Conservation (phyloP, 64 coral and sea anemone species). For the Dendrophyllia cribrosa region DNA sequence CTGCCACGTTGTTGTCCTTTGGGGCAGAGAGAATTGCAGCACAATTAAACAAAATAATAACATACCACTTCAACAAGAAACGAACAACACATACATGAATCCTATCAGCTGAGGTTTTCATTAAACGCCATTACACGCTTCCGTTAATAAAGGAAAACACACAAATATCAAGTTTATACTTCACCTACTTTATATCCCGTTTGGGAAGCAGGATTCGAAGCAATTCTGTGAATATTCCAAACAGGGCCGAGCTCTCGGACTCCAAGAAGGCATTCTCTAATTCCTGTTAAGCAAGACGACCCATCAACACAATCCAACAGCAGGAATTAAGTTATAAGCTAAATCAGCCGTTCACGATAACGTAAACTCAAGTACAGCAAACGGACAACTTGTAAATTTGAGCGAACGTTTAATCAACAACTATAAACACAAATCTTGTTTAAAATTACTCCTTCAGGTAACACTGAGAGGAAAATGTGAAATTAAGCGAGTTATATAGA, state of each 20-base stretch:
- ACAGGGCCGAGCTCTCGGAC: slow-evolving; percentile 70
- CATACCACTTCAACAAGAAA: slow-evolving; percentile 29
- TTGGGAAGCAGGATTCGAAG: slow-evolving; percentile 68
- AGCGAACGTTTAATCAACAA: slow-evolving; percentile 32
- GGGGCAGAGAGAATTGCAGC: slow-evolving; percentile 20
- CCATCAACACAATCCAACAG: slow-evolving; percentile 75
- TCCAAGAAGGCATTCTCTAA: slow-evolving; percentile 90
- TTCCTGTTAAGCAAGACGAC: slow-evolving; percentile 67
- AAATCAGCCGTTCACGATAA: slow-evolving; percentile 47
- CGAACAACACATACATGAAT: slow-evolving; percentile 4
- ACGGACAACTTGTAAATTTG: slow-evolving; percentile 33
- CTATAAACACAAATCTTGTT: slow-evolving; percentile 2
- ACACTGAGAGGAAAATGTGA: neutral
- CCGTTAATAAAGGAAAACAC: slow-evolving; percentile 24
- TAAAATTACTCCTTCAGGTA: neutral
- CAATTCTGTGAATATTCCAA: slow-evolving; percentile 81
- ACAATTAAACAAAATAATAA: slow-evolving; percentile 47
- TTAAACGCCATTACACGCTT: slow-evolving; percentile 57
- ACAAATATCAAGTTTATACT: slow-evolving; percentile 50
- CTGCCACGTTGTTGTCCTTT: slow-evolving; percentile 76
- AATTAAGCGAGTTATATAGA: neutral
- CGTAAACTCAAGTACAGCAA: slow-evolving; percentile 15
- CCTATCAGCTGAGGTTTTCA: slow-evolving; percentile 25
- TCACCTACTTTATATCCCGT: slow-evolving; percentile 84
- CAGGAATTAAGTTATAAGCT: slow-evolving; percentile 49